A percentile compares a stretch with the other conserved stretches of the same genome.
Evolutionary conservation across 2,888 invertebrate species (phyloP).

Genomic region (Sicus ferrugineus): DNA sequence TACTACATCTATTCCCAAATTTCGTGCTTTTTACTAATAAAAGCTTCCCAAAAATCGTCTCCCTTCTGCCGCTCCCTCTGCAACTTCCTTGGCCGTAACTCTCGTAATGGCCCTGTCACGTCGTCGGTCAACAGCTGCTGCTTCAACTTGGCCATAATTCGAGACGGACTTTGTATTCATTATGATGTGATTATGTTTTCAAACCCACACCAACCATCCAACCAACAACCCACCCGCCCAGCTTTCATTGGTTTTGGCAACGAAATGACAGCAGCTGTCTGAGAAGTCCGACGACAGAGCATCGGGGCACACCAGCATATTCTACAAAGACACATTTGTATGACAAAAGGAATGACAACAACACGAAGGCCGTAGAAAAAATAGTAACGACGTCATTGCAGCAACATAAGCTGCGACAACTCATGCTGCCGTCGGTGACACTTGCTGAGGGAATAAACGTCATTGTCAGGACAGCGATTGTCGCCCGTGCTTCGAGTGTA

Average conservation of each 20-base stretch:
- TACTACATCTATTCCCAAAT: too few relatives aligned
- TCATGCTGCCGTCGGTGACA: slow-evolving; percentile 27
- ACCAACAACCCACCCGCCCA: slow-evolving; percentile 27
- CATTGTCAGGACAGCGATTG: slow-evolving; percentile 1
- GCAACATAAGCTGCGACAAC: slow-evolving; percentile 2
- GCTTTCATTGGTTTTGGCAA: slow-evolving; percentile 35
- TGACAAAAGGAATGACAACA: slow-evolving; percentile 1
- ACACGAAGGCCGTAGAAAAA: not conserved
- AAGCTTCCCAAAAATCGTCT: too few relatives aligned
- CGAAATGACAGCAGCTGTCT: slow-evolving; percentile 26
- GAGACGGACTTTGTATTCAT: not conserved
- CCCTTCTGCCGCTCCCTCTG: too few relatives aligned
- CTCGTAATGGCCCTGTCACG: not conserved
- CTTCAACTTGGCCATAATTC: not conserved
- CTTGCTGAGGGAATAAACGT: slow-evolving; percentile 34
- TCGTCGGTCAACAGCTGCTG: not conserved
- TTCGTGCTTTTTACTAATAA: too few relatives aligned
- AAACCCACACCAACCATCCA: not conserved
- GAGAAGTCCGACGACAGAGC: not conserved
- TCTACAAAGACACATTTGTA: not conserved
- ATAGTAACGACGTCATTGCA: slow-evolving; percentile 18
- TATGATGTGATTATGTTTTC: not conserved
- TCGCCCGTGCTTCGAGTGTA: not conserved
- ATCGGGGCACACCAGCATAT: not conserved
- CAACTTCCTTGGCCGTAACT: not conserved